Base-by-base conservation (phyloP, 1,140 invertebrate genomes). In the Gonatopus flavifemur region DNA sequence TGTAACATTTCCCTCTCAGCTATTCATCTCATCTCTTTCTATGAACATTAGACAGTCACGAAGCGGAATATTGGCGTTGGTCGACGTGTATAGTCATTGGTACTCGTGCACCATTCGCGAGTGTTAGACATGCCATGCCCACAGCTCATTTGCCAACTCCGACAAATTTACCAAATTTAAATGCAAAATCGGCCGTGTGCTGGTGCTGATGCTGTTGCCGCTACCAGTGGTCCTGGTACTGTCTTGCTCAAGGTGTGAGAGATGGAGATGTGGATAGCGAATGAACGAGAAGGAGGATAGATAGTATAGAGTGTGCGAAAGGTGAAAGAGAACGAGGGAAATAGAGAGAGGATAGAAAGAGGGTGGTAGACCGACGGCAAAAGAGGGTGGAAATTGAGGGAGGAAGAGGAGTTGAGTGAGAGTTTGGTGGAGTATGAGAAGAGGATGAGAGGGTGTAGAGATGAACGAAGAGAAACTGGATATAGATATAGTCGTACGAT, bases 91-190 rank as follows among this genome's bases (percentile, higher is more conserved):
- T 67, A 53, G 59, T 59, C 55, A 61, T 57, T 54, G 40, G 52
- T 56, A 49, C 48, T 49, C 49, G 43, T 49, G 55, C 49, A 28
- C n/a, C n/a, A n/a, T n/a, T n/a, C n/a, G 47, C 49, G 46, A 55
- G 58, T 57, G 67, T 72, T 71, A 71, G 69, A 74, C 70, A 71
- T 58, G 44, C 58, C 51, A 64, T 69, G 64, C 67, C 67, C 66
- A 65, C 72, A 72, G 72, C 72, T 74, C 72, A 74, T 74, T 74
- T 74, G 72, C 70, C 69, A 72, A 74, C 69, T 74, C 67, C 59
- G 70, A 69, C 62, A 72, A 74, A 72, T 74, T 74, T 72, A 69
- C 67, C 64, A 74, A 74, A 74, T 74, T 74, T 74, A 72, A 74
- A 74, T 74, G 72, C 70, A 74, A 74, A 74, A 74, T 74, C 72